Conservation (phyloP, 2,113 vertebrate genomes). For the Zapus hudsonius region DNA sequence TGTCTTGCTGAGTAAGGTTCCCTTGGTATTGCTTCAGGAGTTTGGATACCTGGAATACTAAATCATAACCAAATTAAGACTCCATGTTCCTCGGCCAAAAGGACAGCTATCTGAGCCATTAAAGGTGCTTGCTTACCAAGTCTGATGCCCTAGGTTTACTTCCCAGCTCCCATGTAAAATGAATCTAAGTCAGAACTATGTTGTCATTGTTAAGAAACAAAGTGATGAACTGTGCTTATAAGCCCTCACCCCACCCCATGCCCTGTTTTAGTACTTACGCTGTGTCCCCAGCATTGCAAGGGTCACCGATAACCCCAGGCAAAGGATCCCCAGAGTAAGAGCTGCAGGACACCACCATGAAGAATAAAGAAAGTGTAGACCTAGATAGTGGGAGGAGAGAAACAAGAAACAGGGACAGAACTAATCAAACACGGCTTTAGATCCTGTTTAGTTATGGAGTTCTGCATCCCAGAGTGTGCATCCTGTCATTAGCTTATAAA, state of each 20-base stretch:
- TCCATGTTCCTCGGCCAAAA: background rate
- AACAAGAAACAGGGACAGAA: background rate
- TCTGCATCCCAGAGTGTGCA: background rate
- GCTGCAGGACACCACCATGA: constrained; percentile 62
- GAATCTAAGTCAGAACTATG: background rate
- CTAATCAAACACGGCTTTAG: background rate
- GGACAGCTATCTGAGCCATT: too few relatives aligned
- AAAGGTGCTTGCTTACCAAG: too few relatives aligned
- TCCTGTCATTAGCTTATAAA: background rate
- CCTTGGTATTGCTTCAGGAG: constrained; percentile 49
- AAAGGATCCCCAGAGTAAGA: constrained; percentile 63
- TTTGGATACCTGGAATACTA: constrained; percentile 74
- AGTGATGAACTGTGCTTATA: background rate
- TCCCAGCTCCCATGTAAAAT: background rate
- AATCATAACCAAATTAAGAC: constrained; percentile 33
- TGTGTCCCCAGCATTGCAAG: constrained; percentile 48
- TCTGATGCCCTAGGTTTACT: too few relatives aligned
- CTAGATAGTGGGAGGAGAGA: constrained; percentile 20
- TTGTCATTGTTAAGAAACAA: background rate
- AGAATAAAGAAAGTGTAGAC: constrained; percentile 32
- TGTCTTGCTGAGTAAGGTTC: constrained; percentile 75
- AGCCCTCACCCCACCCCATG: background rate
- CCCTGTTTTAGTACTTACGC: constrained; percentile 68
- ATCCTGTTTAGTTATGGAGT: background rate
- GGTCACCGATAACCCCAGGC: constrained; percentile 66